Conservation (phyloP, 2,888 invertebrate species). For the Choristoneura rosaceana region DNA sequence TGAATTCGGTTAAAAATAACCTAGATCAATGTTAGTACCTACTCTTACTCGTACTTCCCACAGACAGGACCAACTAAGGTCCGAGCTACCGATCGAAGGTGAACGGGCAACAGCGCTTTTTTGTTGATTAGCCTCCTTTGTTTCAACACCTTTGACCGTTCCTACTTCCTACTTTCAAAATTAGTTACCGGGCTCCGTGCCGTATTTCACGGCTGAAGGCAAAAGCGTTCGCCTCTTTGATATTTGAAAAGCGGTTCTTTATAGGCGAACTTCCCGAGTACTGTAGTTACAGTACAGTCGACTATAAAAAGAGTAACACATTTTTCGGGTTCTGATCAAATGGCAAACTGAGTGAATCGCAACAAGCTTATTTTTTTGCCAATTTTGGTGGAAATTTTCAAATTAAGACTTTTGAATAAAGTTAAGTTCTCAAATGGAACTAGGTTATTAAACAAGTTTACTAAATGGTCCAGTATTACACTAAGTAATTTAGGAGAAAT, state of each 20-base stretch:
- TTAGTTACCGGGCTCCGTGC: conserved; percentile 22
- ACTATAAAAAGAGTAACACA: no score
- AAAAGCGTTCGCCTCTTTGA: neutral
- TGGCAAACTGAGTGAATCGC: no score
- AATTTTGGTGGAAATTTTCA: no score
- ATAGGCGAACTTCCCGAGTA: neutral
- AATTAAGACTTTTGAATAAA: no score
- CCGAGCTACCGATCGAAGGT: conserved; percentile 8
- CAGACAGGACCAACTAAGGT: conserved; percentile 1
- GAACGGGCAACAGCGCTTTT: conserved; percentile 37
- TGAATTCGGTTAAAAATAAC: neutral
- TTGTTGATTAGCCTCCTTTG: conserved; percentile 47
- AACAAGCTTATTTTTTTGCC: no score
- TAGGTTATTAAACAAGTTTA: no score
- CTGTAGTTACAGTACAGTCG: no score
- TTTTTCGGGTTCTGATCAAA: no score
- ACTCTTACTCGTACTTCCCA: neutral
- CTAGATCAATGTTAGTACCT: neutral
- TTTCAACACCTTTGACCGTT: conserved; percentile 39
- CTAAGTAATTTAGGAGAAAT: no score
- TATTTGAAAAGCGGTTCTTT: conserved; percentile 3
- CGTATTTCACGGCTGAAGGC: conserved; percentile 18
- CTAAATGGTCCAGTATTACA: no score
- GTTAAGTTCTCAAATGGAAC: no score
- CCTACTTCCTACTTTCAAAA: conserved; percentile 36